A percentile compares a stretch with the other conserved stretches of the same genome.
Evolutionary conservation across 2,797 vertebrate genomes (phyloP).

Genomic region (Morelia viridis): DNA sequence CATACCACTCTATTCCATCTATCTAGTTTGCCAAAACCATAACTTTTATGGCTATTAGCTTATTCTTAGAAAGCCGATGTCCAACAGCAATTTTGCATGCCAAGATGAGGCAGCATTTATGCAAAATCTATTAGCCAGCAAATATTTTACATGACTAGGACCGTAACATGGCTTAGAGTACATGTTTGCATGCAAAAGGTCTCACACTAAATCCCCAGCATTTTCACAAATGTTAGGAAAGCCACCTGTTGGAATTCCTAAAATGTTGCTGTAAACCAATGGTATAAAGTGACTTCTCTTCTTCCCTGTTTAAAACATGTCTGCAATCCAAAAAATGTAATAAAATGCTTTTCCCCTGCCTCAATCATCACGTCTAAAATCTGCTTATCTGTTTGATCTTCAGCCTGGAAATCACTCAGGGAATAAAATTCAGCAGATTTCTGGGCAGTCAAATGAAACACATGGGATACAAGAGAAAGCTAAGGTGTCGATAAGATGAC

Average conservation of each 20-base stretch:
- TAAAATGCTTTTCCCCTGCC: background rate
- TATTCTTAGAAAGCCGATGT: background rate
- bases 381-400: background rate
- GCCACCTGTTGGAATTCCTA: background rate
- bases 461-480: background rate
- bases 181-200: background rate
- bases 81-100: background rate
- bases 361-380: background rate
- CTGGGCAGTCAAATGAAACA: conserved; percentile 6
- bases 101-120: background rate
- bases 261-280: background rate
- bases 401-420: background rate
- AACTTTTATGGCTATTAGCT: background rate
- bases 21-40: background rate
- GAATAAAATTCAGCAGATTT: background rate
- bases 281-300: background rate
- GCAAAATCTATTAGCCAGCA: background rate
- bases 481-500: background rate
- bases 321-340: background rate
- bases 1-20: background rate
- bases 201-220: background rate
- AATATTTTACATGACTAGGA: background rate
- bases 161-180: background rate
- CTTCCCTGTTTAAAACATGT: background rate
- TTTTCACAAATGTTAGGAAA: background rate